phyloP scores from a whole-genome alignment of 2,797 vertebrate genomes.

The Strix occidentalis region DNA sequence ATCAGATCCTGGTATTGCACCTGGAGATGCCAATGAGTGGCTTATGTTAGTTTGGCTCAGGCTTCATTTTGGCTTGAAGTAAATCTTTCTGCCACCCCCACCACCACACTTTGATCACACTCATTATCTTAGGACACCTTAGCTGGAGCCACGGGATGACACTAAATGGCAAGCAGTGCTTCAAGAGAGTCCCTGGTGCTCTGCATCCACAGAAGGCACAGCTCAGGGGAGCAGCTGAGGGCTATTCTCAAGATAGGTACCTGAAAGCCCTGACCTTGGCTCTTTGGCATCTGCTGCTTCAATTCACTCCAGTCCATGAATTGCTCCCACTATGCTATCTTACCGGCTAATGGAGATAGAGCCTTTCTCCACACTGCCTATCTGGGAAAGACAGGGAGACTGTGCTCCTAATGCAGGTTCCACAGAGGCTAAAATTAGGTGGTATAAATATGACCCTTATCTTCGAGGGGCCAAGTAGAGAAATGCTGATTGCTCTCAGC shows the following conservation, averaged over 20 bases:
- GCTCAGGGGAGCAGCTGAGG: neutral
- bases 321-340: neutral
- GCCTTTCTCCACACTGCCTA: neutral
- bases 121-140: too few species aligned
- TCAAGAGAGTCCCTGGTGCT: neutral
- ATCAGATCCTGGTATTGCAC: neutral
- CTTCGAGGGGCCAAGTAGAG: neutral
- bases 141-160: neutral
- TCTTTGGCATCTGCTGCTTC: neutral
- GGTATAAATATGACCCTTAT: constrained; percentile 11
- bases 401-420: neutral
- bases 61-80: neutral
- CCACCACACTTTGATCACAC: neutral
- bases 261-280: neutral
- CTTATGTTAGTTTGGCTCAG: neutral
- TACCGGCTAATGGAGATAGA: rapidly evolving
- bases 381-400: neutral
- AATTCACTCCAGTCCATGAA: neutral
- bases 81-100: neutral
- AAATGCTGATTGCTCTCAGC: neutral
- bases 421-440: constrained; percentile 50
- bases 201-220: neutral
- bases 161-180: neutral
- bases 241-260: neutral
- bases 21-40: neutral